Evolutionary conservation across 2,888 invertebrate species (phyloP), one percentile per base, ranked within the genome.

Genomic region (Tolmerus cingulatus): DNA sequence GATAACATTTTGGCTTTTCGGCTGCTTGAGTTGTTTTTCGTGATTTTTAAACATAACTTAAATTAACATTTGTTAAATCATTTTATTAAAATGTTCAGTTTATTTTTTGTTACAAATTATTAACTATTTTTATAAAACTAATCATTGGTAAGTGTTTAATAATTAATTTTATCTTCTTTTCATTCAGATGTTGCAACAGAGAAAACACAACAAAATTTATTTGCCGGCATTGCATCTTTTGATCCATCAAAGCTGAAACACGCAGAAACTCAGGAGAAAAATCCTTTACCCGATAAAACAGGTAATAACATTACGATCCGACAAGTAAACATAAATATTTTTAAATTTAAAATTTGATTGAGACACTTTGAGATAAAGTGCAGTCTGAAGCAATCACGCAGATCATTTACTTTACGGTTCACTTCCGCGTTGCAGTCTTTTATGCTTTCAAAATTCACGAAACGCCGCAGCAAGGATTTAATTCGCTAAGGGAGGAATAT

Each of bases 201-300:
- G 92, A 97, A 97, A 93, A 96, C 95, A 89, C 96, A 96, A 92
- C 95, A 97, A 92, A 97, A 96, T 88, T 93, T 97, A 89, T 95
- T 97, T 91, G 96, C 96, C 90, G 97, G 97, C 87, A 97, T 98
- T 90, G 97, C 97, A 93, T 95, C 95, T 90, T 98, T 98, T 92
- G 96, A 98, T 93, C 94, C 96, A 88, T 95, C 94, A 90, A 96
- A 96, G 92, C 93, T 98, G 93, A 97, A 97, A 93, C 98, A 97
- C 93, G 97, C 97, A 82, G 96, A 97, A 93, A 98, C 98, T 88
- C 95, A 97, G 90, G 98, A 98, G 92, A 98, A 98, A 93, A 98
- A 98, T 93, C 96, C 97, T 86, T 95, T 98, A 91, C 98, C 98
- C 77, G 97, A 97, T 92, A 97, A 97, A 95, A 97, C 97, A 94